phyloP scores from a whole-genome alignment of 2,113 vertebrate genomes.

The Chloropsis hardwickii region DNA sequence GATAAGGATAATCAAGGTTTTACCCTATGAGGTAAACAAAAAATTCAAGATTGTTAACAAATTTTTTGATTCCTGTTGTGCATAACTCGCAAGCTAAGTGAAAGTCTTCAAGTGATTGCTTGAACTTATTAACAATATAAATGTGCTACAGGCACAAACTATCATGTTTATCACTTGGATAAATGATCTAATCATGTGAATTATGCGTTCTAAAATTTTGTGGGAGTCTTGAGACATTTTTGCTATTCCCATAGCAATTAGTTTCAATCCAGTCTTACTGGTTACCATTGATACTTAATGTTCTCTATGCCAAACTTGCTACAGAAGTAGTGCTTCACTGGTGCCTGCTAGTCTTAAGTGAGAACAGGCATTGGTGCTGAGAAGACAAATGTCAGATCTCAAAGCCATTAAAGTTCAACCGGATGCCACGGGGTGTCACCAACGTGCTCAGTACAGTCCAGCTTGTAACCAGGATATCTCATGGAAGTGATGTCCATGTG shows the following conservation, averaged over 20 bases:
- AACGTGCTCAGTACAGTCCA: accelerated
- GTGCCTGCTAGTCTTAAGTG: background rate
- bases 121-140: background rate
- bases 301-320: background rate
- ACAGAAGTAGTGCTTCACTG: background rate
- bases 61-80: background rate
- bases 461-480: background rate
- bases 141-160: background rate
- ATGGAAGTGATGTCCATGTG: background rate
- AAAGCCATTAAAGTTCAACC: background rate
- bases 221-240: background rate
- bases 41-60: background rate
- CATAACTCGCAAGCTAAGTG: background rate
- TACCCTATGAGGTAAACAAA: background rate
- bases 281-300: background rate
- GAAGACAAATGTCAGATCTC: accelerated
- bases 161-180: background rate
- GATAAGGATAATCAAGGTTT: background rate
- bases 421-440: background rate
- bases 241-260: background rate
- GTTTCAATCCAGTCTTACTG: background rate
- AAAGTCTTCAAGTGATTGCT: background rate
- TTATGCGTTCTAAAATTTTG: background rate
- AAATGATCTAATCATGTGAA: background rate
- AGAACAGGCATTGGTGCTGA: background rate